Evolutionary conservation across 2,113 vertebrate genomes (phyloP).

Genomic region (Antennarius striatus): DNA sequence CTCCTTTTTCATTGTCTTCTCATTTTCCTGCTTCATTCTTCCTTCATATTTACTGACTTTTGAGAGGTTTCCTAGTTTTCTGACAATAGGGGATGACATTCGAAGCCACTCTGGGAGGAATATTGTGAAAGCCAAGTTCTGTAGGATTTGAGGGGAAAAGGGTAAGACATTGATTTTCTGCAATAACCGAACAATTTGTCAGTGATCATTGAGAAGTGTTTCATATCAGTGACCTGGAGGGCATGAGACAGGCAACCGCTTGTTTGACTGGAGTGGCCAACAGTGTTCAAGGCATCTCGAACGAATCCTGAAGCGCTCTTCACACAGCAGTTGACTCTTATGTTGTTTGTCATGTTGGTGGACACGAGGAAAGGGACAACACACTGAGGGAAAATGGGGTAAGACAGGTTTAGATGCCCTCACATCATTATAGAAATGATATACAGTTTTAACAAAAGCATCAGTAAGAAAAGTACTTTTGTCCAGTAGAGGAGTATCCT

Average conservation of each 20-base stretch:
- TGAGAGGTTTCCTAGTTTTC: not conserved
- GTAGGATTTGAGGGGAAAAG: slow-evolving; percentile 12
- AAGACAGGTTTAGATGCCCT: not conserved
- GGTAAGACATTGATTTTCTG: not conserved
- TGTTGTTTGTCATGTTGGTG: slow-evolving; percentile 74
- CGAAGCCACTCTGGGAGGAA: slow-evolving; percentile 74
- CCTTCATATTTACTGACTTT: too few relatives aligned
- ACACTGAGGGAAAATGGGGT: slow-evolving; percentile 62
- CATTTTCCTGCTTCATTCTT: not conserved
- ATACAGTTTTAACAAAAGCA: not conserved
- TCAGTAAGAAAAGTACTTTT: too few relatives aligned
- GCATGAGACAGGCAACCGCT: slow-evolving; percentile 77
- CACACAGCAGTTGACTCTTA: slow-evolving; percentile 35
- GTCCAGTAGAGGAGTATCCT: not conserved
- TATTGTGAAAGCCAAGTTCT: slow-evolving; percentile 55
- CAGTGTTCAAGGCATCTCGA: slow-evolving; percentile 79
- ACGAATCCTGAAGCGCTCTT: slow-evolving; percentile 67
- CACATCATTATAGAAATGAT: not conserved
- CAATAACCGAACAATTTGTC: not conserved
- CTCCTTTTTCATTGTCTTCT: slow-evolving; percentile 27
- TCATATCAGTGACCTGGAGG: slow-evolving; percentile 73
- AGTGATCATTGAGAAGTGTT: not conserved
- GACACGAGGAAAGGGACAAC: slow-evolving; percentile 76
- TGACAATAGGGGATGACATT: slow-evolving; percentile 62
- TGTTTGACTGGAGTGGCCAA: slow-evolving; percentile 77